Evolutionary conservation across 2,113 vertebrate genomes (phyloP).

Genomic region (Dipodomys ordii): DNA sequence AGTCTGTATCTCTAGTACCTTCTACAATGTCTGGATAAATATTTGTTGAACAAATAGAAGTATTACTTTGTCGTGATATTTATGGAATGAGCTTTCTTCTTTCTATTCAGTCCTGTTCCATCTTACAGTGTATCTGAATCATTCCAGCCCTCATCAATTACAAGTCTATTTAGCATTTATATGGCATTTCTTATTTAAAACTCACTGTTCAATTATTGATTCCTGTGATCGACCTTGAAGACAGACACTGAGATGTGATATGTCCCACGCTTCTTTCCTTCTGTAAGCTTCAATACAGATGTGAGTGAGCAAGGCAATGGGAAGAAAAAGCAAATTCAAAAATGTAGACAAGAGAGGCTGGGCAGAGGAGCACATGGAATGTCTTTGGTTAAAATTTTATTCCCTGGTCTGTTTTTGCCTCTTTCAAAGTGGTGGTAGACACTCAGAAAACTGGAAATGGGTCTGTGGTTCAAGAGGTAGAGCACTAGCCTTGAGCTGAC

Average conservation of each 20-base stretch:
- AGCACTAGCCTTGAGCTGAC: too few species aligned
- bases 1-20: background rate
- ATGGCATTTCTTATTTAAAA: conserved; percentile 74
- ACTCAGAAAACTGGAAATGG: too few species aligned
- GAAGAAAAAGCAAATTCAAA: conserved; percentile 14
- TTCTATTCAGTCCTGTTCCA: conserved; percentile 37
- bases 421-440: background rate
- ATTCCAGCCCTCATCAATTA: conserved; percentile 49
- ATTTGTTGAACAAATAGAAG: conserved; percentile 64
- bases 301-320: background rate
- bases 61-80: conserved; percentile 54
- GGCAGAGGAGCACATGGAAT: background rate
- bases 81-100: conserved; percentile 37
- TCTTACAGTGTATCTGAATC: conserved; percentile 16
- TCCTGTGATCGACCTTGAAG: conserved; percentile 60
- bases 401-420: background rate
- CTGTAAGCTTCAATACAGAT: background rate
- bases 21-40: conserved; percentile 40
- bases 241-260: background rate
- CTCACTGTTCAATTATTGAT: conserved; percentile 76
- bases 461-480: too few species aligned
- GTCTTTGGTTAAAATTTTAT: background rate
- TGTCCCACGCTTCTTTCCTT: background rate
- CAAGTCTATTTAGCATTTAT: conserved; percentile 76
- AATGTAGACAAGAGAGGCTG: background rate